A percentile compares a stretch with the other conserved stretches of the same genome.
Evolutionary conservation across 1,140 invertebrate species (phyloP).

Genomic region (Lepidurus apus): DNA sequence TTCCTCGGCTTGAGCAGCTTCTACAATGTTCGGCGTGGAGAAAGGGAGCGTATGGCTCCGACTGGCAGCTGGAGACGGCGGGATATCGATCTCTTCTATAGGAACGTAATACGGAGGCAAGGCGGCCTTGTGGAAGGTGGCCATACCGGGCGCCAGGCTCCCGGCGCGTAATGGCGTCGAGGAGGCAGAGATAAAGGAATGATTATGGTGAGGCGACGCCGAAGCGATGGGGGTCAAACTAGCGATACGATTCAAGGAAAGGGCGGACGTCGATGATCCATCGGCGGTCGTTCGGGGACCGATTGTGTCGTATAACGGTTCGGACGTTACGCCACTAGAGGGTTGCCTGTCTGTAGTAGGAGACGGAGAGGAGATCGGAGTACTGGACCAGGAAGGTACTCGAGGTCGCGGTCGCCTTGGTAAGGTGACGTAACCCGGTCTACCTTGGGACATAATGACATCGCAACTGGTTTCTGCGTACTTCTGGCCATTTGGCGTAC

Average conservation of each 20-base stretch:
- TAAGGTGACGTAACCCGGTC: slow-evolving; percentile 49
- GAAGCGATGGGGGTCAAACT: slow-evolving; percentile 35
- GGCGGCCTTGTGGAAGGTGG: slow-evolving; percentile 24
- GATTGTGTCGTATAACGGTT: slow-evolving; percentile 84
- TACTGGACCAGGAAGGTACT: slow-evolving; percentile 59
- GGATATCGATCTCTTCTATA: slow-evolving; percentile 33
- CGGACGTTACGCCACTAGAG: slow-evolving; percentile 43
- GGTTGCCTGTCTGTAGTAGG: slow-evolving; percentile 21
- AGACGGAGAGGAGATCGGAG: slow-evolving; percentile 29
- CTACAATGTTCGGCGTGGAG: slow-evolving; percentile 36
- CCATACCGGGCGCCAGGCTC: background rate
- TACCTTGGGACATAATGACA: background rate
- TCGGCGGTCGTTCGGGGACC: slow-evolving; percentile 79
- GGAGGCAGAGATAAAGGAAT: slow-evolving; percentile 27
- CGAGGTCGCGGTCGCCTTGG: slow-evolving; percentile 65
- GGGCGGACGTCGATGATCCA: slow-evolving; percentile 63
- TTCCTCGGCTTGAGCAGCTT: slow-evolving; percentile 34
- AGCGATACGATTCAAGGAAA: slow-evolving; percentile 54
- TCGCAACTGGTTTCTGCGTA: slow-evolving; percentile 32
- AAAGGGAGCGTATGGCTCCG: slow-evolving; percentile 28
- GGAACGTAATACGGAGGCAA: slow-evolving; percentile 39
- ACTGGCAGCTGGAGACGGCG: slow-evolving; percentile 29
- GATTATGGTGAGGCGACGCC: slow-evolving; percentile 32
- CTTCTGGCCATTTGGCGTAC: slow-evolving; percentile 34
- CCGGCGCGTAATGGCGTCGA: background rate